Conservation (phyloP, 2,797 vertebrate genomes). For the Corythornis leucogaster region DNA sequence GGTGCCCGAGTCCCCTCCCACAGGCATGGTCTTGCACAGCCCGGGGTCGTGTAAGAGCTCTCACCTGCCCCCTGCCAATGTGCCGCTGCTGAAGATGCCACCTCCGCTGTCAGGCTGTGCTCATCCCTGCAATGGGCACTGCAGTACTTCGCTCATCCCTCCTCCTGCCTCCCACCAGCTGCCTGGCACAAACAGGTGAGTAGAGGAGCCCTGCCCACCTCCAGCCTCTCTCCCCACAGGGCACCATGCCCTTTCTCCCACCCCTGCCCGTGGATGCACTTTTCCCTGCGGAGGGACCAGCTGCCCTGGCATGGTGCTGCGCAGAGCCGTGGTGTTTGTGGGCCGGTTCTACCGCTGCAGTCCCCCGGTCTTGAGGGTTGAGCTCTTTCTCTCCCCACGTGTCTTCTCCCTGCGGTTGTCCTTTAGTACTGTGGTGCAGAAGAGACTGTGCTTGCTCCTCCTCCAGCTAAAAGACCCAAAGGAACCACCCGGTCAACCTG, state of each 20-base stretch:
- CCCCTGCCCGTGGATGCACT: neutral
- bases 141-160: constrained; percentile 83
- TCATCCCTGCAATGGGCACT: constrained; percentile 95
- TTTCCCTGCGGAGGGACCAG: neutral
- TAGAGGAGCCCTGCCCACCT: neutral
- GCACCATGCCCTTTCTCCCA: accelerated
- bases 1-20: constrained; percentile 82
- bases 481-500: constrained; percentile 23
- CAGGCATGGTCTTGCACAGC: constrained; percentile 78
- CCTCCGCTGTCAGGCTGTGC: constrained; percentile 86
- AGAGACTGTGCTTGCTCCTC: constrained; percentile 43
- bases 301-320: neutral
- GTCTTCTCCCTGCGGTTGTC: neutral
- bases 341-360: neutral
- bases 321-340: neutral
- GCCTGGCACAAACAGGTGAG: constrained; percentile 90
- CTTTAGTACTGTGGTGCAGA: constrained; percentile 45
- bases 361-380: neutral
- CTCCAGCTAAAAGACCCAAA: constrained; percentile 51
- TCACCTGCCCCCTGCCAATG: constrained; percentile 88
- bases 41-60: constrained; percentile 90
- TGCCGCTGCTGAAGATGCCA: constrained; percentile 91
- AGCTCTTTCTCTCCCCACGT: neutral
- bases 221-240: neutral
- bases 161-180: constrained; percentile 85